Evolutionary conservation across 2,888 invertebrate genomes (phyloP).

Genomic region (Argynnis bischoffii): DNA sequence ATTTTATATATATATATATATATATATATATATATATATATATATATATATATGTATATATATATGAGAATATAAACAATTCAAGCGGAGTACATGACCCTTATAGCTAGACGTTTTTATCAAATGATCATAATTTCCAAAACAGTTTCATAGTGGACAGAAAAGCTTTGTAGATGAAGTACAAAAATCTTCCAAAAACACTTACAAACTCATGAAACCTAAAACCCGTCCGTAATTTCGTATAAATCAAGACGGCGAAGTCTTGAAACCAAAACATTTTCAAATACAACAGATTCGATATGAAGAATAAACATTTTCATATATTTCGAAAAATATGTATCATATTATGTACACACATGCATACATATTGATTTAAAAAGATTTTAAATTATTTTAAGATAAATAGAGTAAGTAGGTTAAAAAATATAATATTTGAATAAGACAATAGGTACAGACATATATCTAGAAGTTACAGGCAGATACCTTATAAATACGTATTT

Average conservation of each 20-base stretch:
- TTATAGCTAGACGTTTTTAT: slow-evolving; percentile 26
- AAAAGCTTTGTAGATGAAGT: slow-evolving; percentile 25
- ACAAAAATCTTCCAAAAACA: slow-evolving; percentile 23
- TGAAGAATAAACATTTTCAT: no score
- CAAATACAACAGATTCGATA: no score
- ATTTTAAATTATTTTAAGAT: background rate
- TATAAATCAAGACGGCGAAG: no score
- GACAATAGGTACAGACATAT: background rate
- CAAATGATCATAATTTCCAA: slow-evolving; percentile 13
- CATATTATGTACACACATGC: background rate
- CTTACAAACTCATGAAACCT: slow-evolving; percentile 8
- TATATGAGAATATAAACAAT: slow-evolving; percentile 6
- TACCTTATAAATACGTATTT: slow-evolving; percentile 15
- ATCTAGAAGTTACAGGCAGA: slow-evolving; percentile 3
- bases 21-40: background rate
- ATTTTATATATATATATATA: no score
- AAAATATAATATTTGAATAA: slow-evolving; percentile 8
- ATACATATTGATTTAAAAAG: background rate
- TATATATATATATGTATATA: background rate
- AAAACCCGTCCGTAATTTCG: background rate
- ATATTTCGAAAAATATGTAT: background rate
- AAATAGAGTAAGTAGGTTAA: slow-evolving; percentile 7
- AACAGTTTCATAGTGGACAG: slow-evolving; percentile 26
- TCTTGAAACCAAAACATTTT: no score
- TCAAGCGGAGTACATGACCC: slow-evolving; percentile 18